phyloP scores from a whole-genome alignment of 2,888 invertebrate genomes.

The Fragum whitleyi region DNA sequence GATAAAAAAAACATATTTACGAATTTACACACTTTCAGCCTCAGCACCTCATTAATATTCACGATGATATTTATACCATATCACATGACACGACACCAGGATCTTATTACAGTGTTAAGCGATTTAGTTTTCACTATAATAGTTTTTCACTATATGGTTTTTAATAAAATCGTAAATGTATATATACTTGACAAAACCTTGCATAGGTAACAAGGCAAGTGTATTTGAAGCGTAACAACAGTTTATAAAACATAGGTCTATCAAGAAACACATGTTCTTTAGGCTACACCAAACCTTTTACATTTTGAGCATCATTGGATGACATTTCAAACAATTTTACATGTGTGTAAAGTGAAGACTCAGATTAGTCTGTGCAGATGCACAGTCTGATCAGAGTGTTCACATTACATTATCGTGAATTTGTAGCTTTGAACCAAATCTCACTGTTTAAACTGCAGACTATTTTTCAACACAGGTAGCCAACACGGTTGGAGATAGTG shows the following conservation, averaged over 20 bases:
- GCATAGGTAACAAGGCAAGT: background rate
- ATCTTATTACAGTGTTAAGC: conserved; percentile 6
- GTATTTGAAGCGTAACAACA: background rate
- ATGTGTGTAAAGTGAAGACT: too few species aligned
- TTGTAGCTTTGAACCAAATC: too few species aligned
- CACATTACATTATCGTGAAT: too few species aligned
- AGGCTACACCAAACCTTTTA: background rate
- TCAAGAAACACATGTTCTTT: background rate
- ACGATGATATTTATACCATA: conserved; percentile 3
- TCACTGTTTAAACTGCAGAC: too few species aligned
- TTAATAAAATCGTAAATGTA: background rate
- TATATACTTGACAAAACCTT: background rate
- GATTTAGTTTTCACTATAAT: conserved; percentile 4
- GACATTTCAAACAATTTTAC: too few species aligned
- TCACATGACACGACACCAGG: background rate
- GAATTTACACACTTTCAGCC: background rate
- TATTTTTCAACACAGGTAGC: too few species aligned
- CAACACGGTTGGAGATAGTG: too few species aligned
- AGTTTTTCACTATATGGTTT: background rate
- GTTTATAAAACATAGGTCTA: background rate
- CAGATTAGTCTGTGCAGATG: too few species aligned
- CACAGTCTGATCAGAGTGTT: too few species aligned
- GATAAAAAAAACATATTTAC: background rate
- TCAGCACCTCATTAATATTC: background rate
- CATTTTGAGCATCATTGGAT: too few species aligned